These are phyloP conservation scores for Rhaphigaster nebulosa DNA, from an alignment of 2,888 invertebrate genomes.

Conservation along the genomic window DNA sequence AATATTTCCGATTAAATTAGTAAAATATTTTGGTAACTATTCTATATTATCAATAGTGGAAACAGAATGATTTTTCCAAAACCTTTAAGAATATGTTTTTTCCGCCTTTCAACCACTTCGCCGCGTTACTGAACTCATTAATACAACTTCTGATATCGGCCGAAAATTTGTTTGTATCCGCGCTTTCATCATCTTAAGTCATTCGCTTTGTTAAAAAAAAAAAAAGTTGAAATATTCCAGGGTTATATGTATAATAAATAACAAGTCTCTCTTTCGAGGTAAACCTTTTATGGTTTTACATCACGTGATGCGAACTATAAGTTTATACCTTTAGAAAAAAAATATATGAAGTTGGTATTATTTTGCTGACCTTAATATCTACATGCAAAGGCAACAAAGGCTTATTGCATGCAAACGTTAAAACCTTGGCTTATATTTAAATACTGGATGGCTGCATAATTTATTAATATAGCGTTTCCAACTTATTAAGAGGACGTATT, in stretches of 20 bases:
- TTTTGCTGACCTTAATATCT: not conserved
- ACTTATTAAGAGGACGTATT: no score
- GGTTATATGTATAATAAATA: not conserved
- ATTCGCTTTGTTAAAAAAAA: not conserved
- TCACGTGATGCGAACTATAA: no score
- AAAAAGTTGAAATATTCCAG: not conserved
- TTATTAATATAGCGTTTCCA: not conserved
- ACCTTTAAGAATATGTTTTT: no score
- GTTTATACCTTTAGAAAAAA: not conserved
- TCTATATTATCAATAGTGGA: no score
- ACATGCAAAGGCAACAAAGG: not conserved
- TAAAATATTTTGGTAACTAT: no score
- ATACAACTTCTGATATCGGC: no score
- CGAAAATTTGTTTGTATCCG: no score
- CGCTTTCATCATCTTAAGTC: no score
- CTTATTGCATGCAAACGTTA: not conserved
- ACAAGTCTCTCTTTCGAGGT: not conserved
- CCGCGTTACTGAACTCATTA: no score
- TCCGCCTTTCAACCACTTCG: no score
- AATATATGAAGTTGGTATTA: not conserved
- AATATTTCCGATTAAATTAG: no score
- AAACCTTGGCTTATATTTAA: not conserved
- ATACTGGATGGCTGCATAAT: not conserved
- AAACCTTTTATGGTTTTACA: not conserved
- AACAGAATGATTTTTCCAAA: no score